Evolutionary conservation across 2,797 vertebrate species (phyloP), one percentile per base, ranked within the genome.

Genomic region (Brachyrhaphis roseni): DNA sequence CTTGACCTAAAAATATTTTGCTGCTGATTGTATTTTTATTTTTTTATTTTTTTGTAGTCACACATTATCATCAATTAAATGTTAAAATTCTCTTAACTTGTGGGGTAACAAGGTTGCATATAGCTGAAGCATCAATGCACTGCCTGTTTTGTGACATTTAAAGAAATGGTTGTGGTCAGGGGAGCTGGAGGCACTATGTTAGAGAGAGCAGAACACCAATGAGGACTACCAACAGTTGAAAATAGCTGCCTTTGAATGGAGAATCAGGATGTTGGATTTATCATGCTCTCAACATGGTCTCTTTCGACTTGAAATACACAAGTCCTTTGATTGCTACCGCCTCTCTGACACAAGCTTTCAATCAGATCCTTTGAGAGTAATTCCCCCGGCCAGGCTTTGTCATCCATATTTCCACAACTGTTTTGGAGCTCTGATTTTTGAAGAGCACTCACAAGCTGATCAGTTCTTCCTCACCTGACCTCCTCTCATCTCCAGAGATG

Each of bases 271-370:
- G 85, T 78, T 80, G 82, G 91, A 92, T 95, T 90, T 90, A 91
- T 92, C 86, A 80, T 83, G 88, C 89, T 90, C 89, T 92, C 89
- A 84, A 89, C 88, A 86, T 77, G 89, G 90, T 87, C 89, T 85
- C 82, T 83, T 88, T 85, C 39, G 4, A 86, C 90, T 90, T 92
- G 91, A 93, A 93, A 91, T 89, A 94, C 92, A 93, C 92, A 88
- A 90, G 91, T 91, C 87, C 77, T 92, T 89, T 92, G 92, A 94
- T 94, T 94, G 90, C 90, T 83, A 89, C 86, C 82, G 83, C 84
- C 88, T 89, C 81, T 74, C 86, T 91, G 91, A 91, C 93, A 90
- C 73, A 80, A 89, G 92, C 92, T 93, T 94, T 93, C 92, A 94
- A 94, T 94, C 93, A 93, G 82, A 80, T 68, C 80, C 85, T 90